Evolutionary conservation across 2,888 invertebrate species (phyloP), one percentile per base, ranked within the genome.

Genomic region (Steromphala cineraria): DNA sequence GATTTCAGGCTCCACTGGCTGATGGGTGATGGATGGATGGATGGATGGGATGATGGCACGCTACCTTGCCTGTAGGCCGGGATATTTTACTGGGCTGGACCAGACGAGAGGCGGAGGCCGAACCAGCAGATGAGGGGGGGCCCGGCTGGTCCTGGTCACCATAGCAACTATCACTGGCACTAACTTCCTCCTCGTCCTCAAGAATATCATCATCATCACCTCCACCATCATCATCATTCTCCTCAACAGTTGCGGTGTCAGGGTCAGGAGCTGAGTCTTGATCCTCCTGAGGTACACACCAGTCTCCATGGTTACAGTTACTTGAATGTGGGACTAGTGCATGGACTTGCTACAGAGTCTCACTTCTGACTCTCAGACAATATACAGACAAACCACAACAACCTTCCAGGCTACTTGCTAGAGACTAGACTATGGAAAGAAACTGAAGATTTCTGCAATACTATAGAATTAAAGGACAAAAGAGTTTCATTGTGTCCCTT

Each of bases 171-270:
- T 85, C 81, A 81, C 83, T 85, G 75, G 83, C 84, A 53, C 83
- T 85, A 21, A 83, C 82, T 21, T 75, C 80, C 0, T 82, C 84
- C 15, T 83, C 86, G 10, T 81, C 81, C 24, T 84, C 86, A 46
- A 46, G 10, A 46, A 46, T 13, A 46, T 46, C 46, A 46, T 46
- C 46, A 46, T 46, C 46, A 46, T 46, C 46, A 4, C 13, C 46
- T 10, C 46, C 46, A 10, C 46, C 46, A 46, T 13, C 46, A 46
- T 13, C 46, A 46, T 46, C 46, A 46, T 46, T 46, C n/a, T 85
- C 85, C 75, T 84, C 82, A 53, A 36, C 62, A 67, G 71, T 67
- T 62, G 79, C 78, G 13, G 36, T 76, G 75, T 81, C 80, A 52
- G n/a, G 28, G 62, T 71, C 53, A 31, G 53, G 75, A 4, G 24